Base-by-base conservation (phyloP, 2,113 vertebrate species). In the Phylloscopus whistleri region DNA sequence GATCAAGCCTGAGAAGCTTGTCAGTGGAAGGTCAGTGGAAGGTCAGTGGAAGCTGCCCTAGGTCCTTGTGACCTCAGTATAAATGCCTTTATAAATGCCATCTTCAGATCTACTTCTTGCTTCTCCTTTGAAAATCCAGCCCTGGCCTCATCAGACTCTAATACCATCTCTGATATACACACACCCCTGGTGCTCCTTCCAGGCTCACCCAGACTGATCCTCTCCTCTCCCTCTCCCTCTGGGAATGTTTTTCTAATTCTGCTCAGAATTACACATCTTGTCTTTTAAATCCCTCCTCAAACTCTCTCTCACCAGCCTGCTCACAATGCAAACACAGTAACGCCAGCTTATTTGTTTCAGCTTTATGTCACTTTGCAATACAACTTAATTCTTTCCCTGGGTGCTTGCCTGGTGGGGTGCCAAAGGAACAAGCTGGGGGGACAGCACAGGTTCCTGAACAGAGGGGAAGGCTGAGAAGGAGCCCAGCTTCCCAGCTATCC, bases 271-370 rank as follows among this genome's bases (percentile, higher is more conserved):
- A n/a, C 39, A 28, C 2, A 1, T 43, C 56, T 94, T 75, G n/a
- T 70, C 74, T 87, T 87, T 84, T 68, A 84, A 91, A 96, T 68
- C 53, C 37, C 62, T 94, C 10, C 26, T 85, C 51, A 91, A 87
- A 76, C 66, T 68, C 49, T 31, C 22, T 84, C 66, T 72, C 1
- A 0, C 28, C 73, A 84, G 52, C 37, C 44, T 62, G 37, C 37
- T 91, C 63, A 30, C 52, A 66, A 21, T 49, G 84, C 58, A 84
- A 94, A 89, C 35, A 84, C 58, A 82, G 23, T 60, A 85, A 83
- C 49, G 15, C 46, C 55, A 1, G 0, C 4, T 87, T 79, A 62
- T 51, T 79, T 79, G 62, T 56, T 68, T 85, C 26, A 75, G 62
- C 74, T 87, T 73, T 53, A 35, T 35, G 46, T 41, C 69, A 60